Base-by-base conservation (phyloP, 2,888 invertebrate species). In the Orthosia cruda region DNA sequence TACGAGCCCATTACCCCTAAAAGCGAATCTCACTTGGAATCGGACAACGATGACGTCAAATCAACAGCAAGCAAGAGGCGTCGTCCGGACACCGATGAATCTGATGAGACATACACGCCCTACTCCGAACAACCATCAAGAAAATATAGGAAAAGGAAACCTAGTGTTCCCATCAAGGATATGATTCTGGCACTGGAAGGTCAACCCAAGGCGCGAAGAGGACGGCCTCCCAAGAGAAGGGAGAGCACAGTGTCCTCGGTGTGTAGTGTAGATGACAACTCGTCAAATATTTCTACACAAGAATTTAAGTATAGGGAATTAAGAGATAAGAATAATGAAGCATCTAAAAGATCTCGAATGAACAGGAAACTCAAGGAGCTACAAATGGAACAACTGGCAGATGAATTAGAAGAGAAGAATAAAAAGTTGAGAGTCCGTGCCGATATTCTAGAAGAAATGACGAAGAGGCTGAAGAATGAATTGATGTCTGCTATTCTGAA, bases 241-340 rank as follows among this genome's bases (percentile, higher is more conserved):
- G 95, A 95, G 81, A 96, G 96, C 89, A 93, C 92, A 18, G 93
- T 96, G 69, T 96, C 96, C 32, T 95, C 96, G 45, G 91, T 92
- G 49, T 95, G 96, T 76, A 97, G 97, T 85, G 84, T 93, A 89
- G 96, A 92, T 90, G 97, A 93, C 72, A 95, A 91, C 91, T 95
- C 90, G 72, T 96, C 94, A 74, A 93, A 89, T 69, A 89, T 91
- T 61, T 95, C 96, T 77, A 94, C 94, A 78, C 93, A 95, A 54
- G 97, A 97, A 82, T 91, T 92, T 62, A 97, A 97, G 83, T 98
- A 98, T 91, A 95, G 98, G 67, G 98, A 98, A 89, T 96, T 98
- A 81, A 95, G 98, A 72, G 98, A 98, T 90, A 98, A 98, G 91
- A 98, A 98, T 93, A 98, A 98, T 91, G 98, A 98, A 93, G 98